phyloP scores from a whole-genome alignment of 1,140 invertebrate genomes.

The Pygmarrhopalites habei region DNA sequence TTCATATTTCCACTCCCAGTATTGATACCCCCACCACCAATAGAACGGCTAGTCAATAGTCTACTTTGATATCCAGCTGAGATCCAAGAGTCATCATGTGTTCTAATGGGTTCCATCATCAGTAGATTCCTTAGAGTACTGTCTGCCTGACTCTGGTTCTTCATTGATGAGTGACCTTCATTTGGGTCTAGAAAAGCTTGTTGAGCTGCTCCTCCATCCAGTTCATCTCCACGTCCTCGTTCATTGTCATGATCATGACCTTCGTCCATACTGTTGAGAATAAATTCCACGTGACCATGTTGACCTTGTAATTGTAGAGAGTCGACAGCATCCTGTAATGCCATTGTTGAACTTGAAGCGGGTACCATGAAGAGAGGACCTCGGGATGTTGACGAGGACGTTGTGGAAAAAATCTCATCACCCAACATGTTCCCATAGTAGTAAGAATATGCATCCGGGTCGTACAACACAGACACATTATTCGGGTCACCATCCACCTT shows the following conservation, averaged over 20 bases:
- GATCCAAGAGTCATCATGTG: slow-evolving; percentile 35
- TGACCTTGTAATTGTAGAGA: slow-evolving; percentile 9
- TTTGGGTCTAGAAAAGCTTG: too few species aligned
- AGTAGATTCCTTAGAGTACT: slow-evolving; percentile 32
- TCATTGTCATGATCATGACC: background rate
- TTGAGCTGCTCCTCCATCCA: slow-evolving; percentile 9
- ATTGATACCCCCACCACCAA: background rate
- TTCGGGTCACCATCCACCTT: slow-evolving; percentile 18
- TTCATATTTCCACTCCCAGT: too few species aligned
- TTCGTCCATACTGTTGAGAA: slow-evolving; percentile 20
- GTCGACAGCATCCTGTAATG: slow-evolving; percentile 21
- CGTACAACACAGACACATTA: slow-evolving; percentile 27
- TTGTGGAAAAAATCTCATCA: slow-evolving; percentile 33
- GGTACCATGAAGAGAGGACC: slow-evolving; percentile 18
- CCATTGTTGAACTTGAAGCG: background rate
- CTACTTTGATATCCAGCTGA: slow-evolving; percentile 29
- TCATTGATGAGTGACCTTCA: too few species aligned
- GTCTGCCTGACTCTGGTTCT: slow-evolving; percentile 14
- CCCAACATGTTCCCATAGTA: slow-evolving; percentile 34
- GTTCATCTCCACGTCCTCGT: slow-evolving; percentile 16
- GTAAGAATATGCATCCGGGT: slow-evolving; percentile 29
- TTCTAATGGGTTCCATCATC: slow-evolving; percentile 32
- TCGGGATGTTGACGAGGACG: slow-evolving; percentile 3
- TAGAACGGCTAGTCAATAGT: background rate
- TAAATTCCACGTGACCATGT: slow-evolving; percentile 36